These are phyloP conservation scores for Monarcha castaneiventris DNA, from an alignment of 2,113 vertebrate genomes.

Conservation along the genomic window DNA sequence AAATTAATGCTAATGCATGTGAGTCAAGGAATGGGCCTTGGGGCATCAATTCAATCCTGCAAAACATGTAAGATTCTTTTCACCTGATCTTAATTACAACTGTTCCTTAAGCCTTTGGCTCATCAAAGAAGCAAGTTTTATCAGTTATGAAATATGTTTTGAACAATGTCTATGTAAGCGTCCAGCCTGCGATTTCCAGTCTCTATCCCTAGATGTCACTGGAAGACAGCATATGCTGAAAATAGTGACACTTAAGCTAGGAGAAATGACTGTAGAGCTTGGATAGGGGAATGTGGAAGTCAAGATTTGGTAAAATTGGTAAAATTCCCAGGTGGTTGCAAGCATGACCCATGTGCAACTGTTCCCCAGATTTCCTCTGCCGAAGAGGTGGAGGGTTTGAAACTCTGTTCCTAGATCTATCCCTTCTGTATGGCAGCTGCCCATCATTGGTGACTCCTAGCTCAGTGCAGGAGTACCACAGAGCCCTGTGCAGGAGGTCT, in stretches of 20 bases:
- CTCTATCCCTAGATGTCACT: conserved; percentile 29
- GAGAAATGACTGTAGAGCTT: not conserved
- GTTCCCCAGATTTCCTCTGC: not conserved
- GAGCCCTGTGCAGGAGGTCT: not conserved
- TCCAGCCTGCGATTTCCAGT: not conserved
- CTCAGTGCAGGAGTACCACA: not conserved
- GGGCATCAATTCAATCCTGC: not conserved
- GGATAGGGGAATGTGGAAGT: not conserved
- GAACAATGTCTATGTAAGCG: not conserved
- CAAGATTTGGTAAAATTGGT: not conserved
- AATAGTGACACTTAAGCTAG: not conserved
- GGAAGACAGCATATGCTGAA: not conserved
- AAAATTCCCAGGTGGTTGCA: not conserved
- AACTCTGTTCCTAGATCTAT: not conserved
- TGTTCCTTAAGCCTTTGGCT: not conserved
- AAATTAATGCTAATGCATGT: not conserved
- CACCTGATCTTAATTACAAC: not conserved
- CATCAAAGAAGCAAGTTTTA: not conserved
- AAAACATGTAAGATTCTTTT: not conserved
- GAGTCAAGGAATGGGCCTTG: not conserved
- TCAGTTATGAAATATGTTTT: not conserved
- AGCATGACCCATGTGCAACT: not conserved
- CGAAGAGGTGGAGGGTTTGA: not conserved
- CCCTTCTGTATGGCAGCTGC: rapidly evolving
- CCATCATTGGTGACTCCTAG: rapidly evolving